phyloP scores from a whole-genome alignment of 2,888 invertebrate species.

The Himalopsyche anomala region DNA sequence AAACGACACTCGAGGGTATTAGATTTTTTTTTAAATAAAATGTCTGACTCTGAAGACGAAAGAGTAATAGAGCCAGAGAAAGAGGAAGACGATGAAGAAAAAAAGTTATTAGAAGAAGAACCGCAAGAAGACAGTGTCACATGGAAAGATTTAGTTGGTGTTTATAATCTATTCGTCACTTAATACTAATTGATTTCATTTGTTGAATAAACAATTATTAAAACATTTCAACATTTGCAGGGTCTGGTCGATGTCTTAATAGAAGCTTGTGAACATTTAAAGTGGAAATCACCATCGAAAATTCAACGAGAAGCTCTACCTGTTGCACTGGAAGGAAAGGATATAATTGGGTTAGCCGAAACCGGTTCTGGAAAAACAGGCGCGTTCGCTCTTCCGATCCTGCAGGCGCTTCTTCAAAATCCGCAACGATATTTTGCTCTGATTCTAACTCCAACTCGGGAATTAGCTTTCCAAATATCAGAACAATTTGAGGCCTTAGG shows the following conservation, averaged over 20 bases:
- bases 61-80: background rate
- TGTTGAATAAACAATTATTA: background rate
- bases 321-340: constrained; percentile 90
- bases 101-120: background rate
- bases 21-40: background rate
- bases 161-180: background rate
- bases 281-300: constrained; percentile 96
- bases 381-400: constrained; percentile 96
- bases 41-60: background rate
- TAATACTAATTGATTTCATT: too few relatives aligned
- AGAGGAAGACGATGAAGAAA: background rate
- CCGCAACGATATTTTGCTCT: constrained; percentile 97
- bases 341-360: constrained; percentile 86
- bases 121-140: constrained; percentile 67
- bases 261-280: constrained; percentile 92
- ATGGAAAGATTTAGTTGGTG: constrained; percentile 74
- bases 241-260: constrained; percentile 94
- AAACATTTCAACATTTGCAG: constrained; percentile 73
- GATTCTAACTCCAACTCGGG: constrained; percentile 96
- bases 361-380: constrained; percentile 98
- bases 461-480: constrained; percentile 98
- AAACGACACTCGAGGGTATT: background rate
- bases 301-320: constrained; percentile 97
- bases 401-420: constrained; percentile 92
- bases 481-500: constrained; percentile 99